These are phyloP conservation scores for Hyla sarda DNA, from an alignment of 2,113 vertebrate genomes.

Conservation along the genomic window DNA sequence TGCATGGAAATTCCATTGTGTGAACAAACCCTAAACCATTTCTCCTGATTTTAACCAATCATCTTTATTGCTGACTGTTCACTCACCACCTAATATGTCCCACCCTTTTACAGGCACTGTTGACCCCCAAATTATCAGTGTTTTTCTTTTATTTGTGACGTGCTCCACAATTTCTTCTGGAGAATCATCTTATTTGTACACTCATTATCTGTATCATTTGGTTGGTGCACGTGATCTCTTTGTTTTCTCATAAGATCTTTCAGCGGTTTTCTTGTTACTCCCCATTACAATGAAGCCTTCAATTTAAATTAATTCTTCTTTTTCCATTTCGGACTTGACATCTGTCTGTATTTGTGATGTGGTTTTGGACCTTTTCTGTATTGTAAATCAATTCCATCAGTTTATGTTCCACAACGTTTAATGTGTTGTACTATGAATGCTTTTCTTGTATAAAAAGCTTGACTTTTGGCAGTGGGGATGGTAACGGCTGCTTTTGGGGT, in stretches of 20 bases:
- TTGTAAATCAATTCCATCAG: neutral
- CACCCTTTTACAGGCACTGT: too few species aligned
- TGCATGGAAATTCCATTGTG: too few species aligned
- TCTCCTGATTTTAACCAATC: too few species aligned
- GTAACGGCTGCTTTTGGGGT: neutral
- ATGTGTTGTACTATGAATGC: neutral
- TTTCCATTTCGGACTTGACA: neutral
- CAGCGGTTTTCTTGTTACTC: neutral
- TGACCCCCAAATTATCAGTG: too few species aligned
- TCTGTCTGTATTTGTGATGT: neutral
- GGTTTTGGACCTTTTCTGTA: neutral
- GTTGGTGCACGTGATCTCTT: neutral
- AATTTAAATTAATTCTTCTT: neutral
- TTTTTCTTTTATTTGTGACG: too few species aligned
- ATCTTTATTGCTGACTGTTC: too few species aligned
- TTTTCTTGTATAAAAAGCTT: neutral
- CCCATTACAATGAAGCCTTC: neutral
- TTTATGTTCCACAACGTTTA: neutral
- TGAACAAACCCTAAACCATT: too few species aligned
- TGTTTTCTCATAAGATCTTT: neutral
- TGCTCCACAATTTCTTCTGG: neutral
- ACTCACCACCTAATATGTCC: too few species aligned
- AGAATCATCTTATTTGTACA: neutral
- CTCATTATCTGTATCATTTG: neutral
- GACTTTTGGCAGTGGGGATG: neutral